Evolutionary conservation across 64 coral and sea anemone genomes (phyloP), one percentile per base, ranked within the genome.

Genomic region (Actinia tenebrosa): DNA sequence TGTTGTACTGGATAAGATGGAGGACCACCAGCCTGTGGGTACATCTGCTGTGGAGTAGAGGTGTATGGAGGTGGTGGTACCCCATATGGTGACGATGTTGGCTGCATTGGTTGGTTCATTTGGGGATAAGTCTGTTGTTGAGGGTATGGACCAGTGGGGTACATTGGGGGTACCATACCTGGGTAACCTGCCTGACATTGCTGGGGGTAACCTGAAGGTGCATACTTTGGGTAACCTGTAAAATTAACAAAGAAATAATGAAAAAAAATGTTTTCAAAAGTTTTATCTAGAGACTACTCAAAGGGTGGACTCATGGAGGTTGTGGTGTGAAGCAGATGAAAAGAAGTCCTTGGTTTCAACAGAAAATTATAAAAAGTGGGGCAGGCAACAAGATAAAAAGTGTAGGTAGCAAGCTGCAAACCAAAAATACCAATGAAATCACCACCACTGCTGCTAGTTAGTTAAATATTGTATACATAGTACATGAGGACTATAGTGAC

Each of bases 41-140:
- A 66, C 63, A 66, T 66, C 3, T 22, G 77, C n/a, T 79, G 77
- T 22, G 77, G 77, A 26, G 77, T 79, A 17, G 77, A 15, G 16
- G 77, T 79, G 42, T 79, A 79, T 79, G 77, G 77, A 17, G 77
- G 77, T 79, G 77, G 77, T 47, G 77, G 77, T 46, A 79, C 77
- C 45, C 77, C 77, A 79, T 79, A 79, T 79, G 77, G 45, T 45
- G 77, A 79, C 45, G 77, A 18, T 17, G 77, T 15, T 79, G 77
- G 77, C 77, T 79, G 77, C 30, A 79, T 79, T 42, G 37, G 30
- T 47, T 79, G 77, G 77, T 6, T 44, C 77, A 66, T 66, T 20
- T 66, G 63, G 0, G 19, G 63, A 79, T 79, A 79, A 79, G 16
- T 5, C 7, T 79, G 77, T 79, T 79, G 77, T 20, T 79, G 77